phyloP scores from a whole-genome alignment of 2,113 vertebrate genomes.

The Esox niger region DNA sequence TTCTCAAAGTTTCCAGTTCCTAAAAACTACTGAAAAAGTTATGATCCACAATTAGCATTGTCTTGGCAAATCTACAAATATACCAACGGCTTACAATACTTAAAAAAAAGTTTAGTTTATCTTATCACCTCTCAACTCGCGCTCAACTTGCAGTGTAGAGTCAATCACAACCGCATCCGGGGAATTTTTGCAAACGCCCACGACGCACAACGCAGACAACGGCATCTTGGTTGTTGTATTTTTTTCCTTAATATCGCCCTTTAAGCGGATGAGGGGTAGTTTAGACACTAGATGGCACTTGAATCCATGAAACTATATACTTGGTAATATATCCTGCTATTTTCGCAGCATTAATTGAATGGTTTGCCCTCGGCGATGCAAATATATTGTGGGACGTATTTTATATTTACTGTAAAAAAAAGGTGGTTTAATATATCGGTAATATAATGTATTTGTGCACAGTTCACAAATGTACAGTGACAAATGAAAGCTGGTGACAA shows the following conservation, averaged over 20 bases:
- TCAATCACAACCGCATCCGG: constrained; percentile 75
- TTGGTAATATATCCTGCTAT: too few relatives aligned
- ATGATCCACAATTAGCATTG: neutral
- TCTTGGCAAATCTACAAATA: neutral
- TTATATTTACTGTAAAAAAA: too few relatives aligned
- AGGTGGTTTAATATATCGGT: too few relatives aligned
- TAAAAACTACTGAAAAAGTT: neutral
- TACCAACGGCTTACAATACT: neutral
- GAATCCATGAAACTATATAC: too few relatives aligned
- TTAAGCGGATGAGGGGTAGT: too few relatives aligned
- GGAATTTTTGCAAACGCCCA: constrained; percentile 63
- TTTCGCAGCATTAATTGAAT: too few relatives aligned
- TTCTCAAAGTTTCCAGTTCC: constrained; percentile 29
- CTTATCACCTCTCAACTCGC: constrained; percentile 68
- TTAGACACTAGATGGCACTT: too few relatives aligned
- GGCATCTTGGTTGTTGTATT: constrained; percentile 58
- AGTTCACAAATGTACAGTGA: too few relatives aligned
- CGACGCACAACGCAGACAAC: constrained; percentile 26
- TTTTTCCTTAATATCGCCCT: constrained; percentile 7
- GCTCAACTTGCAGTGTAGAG: constrained; percentile 53
- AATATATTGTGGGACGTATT: too few relatives aligned
- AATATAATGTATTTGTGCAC: too few relatives aligned
- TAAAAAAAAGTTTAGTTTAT: constrained; percentile 41
- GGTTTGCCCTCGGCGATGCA: too few relatives aligned
- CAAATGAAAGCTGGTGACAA: too few relatives aligned